A percentile compares a stretch with the other conserved stretches of the same genome.
Conservation (phyloP, 2,888 invertebrate genomes). For the Ophion costatus region DNA sequence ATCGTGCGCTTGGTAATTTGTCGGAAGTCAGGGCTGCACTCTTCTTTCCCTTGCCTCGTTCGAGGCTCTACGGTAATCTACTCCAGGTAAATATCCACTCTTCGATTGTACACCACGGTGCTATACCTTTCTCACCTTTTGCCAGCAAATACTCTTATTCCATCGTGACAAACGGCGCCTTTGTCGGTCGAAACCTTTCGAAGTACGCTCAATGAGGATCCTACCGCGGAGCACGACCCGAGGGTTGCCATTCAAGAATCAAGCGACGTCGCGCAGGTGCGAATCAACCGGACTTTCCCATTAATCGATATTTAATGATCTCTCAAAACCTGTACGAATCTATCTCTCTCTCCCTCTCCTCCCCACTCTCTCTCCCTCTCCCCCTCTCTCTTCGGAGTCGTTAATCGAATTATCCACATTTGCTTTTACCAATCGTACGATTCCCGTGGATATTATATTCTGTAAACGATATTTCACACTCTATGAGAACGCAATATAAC, state of each 20-base stretch:
- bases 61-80: conserved; percentile 45
- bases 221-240: conserved; percentile 24
- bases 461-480: conserved; percentile 1
- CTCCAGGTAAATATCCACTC: conserved; percentile 43
- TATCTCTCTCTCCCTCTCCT: neutral
- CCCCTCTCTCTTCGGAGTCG: neutral
- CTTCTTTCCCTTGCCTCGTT: conserved; percentile 57
- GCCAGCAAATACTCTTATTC: conserved; percentile 52
- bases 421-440: neutral
- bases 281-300: conserved; percentile 61
- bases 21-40: conserved; percentile 66
- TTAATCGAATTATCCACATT: conserved; percentile 1
- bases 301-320: conserved; percentile 58
- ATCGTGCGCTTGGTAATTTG: conserved; percentile 70
- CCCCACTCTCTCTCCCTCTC: no score
- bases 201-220: conserved; percentile 31
- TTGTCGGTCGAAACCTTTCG: conserved; percentile 50
- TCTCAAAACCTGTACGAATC: conserved; percentile 16
- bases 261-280: conserved; percentile 41
- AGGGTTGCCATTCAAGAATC: conserved; percentile 9
- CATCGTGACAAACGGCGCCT: conserved; percentile 63
- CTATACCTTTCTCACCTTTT: conserved; percentile 55
- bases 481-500: neutral
- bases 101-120: conserved; percentile 46
- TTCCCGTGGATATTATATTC: neutral